A percentile compares a stretch with the other conserved stretches of the same genome.
These are phyloP conservation scores for Heliconius melpomene DNA, from an alignment of 1,140 invertebrate species.

Conservation along the genomic window DNA sequence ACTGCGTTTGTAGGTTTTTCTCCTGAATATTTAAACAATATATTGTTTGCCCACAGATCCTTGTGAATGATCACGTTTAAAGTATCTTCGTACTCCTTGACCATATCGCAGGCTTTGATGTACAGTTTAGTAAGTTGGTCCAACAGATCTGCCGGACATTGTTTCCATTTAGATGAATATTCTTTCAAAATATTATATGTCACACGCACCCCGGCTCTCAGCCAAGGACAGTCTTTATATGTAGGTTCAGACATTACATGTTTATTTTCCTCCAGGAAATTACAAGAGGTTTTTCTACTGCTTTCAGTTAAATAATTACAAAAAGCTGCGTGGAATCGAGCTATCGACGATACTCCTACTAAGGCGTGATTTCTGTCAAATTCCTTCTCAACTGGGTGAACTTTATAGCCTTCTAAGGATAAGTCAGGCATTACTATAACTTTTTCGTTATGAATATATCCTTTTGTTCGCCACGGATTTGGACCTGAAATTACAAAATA, in stretches of 20 bases:
- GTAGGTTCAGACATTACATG: constrained; percentile 48
- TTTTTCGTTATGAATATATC: constrained; percentile 53
- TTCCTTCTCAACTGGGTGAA: constrained; percentile 39
- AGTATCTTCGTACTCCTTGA: constrained; percentile 52
- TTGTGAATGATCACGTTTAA: constrained; percentile 78
- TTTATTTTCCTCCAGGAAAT: constrained; percentile 44
- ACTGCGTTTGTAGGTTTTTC: constrained; percentile 57
- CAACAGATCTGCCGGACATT: constrained; percentile 48
- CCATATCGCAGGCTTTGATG: constrained; percentile 49
- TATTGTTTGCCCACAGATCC: constrained; percentile 80
- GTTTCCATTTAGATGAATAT: constrained; percentile 51
- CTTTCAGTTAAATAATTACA: constrained; percentile 53
- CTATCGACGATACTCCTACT: constrained; percentile 44
- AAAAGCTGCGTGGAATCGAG: constrained; percentile 64
- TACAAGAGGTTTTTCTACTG: constrained; percentile 25
- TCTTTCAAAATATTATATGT: constrained; percentile 49
- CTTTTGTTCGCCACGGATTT: constrained; percentile 53
- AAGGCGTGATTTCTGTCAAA: constrained; percentile 53
- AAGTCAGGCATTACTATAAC: constrained; percentile 63
- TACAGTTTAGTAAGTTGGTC: constrained; percentile 43
- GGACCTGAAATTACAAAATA: constrained; percentile 43
- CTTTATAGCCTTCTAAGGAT: constrained; percentile 50
- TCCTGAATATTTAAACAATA: constrained; percentile 73
- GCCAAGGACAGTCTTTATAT: constrained; percentile 54
- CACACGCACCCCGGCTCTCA: constrained; percentile 55